Evolutionary conservation across 2,797 vertebrate species (phyloP), one percentile per base, ranked within the genome.

Genomic region (Falco naumanni): DNA sequence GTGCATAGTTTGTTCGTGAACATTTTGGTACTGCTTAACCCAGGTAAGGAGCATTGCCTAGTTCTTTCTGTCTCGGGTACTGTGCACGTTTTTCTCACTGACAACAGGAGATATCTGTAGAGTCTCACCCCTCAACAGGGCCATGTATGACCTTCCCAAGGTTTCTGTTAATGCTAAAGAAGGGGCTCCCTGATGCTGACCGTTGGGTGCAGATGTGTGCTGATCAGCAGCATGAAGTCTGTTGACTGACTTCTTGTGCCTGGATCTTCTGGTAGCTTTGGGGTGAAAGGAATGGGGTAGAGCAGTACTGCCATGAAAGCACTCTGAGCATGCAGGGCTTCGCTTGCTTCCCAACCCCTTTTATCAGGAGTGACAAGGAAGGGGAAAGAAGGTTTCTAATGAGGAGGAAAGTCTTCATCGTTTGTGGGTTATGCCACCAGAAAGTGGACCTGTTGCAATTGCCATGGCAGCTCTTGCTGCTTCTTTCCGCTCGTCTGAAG

Each of bases 401-500:
- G 47, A 66, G 61, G 65, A 83, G 28, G 33, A 82, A 86, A 60
- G 60, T 89, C 45, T 68, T 75, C 11, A 45, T 75, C 43, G 63
- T 4, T 87, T 50, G 13, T 81, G 25, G 51, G 21, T 88, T 94
- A 57, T 61, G 37, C 69, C 71, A 18, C 41, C 29, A 59, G 54
- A 79, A 87, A 56, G 39, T 51, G 4, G 59, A 87, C 86, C 66
- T 78, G 33, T 70, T 87, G 39, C 51, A 68, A 80, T 89, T 86
- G 61, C 72, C 3, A 1, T 76, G 39, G 75, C 81, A 84, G 25
- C 39, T 92, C 72, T 84, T 85, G 8, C 54, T 77, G 33, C 68
- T 93, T 78, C 85, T 86, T 94, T 91, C 39, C 31, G 47, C 37
- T 88, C 91, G 43, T 77, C 51, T 31, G 18, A 89, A 94, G 39